Conservation (phyloP, 2,888 invertebrate species). For the Rhamnusium bicolor region DNA sequence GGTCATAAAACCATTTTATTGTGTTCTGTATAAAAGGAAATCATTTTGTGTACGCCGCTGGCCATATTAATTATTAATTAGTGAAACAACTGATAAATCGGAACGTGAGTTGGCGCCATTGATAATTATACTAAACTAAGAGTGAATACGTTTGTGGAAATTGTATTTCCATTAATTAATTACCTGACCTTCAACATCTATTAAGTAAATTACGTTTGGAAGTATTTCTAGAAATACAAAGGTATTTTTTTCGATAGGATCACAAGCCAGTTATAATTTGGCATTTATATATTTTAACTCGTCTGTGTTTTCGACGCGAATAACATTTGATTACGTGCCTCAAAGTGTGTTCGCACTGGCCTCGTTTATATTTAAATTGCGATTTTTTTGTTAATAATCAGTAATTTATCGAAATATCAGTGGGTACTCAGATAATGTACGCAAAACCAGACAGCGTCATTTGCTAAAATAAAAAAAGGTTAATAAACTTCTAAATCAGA, state of each 20-base stretch:
- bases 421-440: too few relatives aligned
- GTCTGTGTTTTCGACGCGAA: neutral
- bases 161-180: constrained; percentile 6
- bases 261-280: neutral
- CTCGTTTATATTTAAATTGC: neutral
- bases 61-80: constrained; percentile 23
- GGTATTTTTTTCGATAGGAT: neutral
- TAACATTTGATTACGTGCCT: neutral
- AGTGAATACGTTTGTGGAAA: constrained; percentile 1
- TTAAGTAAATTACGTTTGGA: neutral
- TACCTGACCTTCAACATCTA: neutral
- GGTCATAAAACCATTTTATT: neutral
- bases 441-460: too few relatives aligned
- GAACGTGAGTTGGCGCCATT: constrained; percentile 18
- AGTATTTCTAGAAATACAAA: neutral
- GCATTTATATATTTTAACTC: neutral
- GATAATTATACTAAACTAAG: constrained; percentile 8
- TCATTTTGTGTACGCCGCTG: constrained; percentile 7
- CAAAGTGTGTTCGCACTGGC: neutral
- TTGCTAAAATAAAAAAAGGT: too few relatives aligned
- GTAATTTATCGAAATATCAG: neutral
- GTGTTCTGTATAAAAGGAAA: neutral
- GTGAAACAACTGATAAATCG: constrained; percentile 10
- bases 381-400: neutral
- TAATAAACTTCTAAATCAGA: too few relatives aligned